Conservation (phyloP, 2,113 vertebrate species). For the Xenopus laevis region DNA sequence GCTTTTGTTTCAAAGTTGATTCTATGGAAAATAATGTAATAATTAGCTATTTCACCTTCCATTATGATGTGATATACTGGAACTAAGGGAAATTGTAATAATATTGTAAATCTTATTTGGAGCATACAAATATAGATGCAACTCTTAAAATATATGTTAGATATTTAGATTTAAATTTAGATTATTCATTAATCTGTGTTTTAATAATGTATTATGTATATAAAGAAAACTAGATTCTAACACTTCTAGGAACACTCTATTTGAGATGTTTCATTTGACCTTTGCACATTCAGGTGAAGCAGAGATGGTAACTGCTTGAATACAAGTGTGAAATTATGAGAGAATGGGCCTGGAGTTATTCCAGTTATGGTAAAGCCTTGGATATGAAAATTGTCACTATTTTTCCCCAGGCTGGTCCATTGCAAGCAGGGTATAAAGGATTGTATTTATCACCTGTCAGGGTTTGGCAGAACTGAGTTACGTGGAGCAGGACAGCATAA, state of each 20-base stretch:
- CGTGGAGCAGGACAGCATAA: constrained; percentile 99
- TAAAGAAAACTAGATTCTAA: no score
- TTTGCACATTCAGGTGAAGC: constrained; percentile 46
- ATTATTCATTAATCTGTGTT: no score
- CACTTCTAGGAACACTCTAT: background rate
- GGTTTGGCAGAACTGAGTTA: constrained; percentile 98
- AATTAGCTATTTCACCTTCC: no score
- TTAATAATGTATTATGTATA: no score
- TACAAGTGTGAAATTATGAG: constrained; percentile 80
- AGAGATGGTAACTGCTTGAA: constrained; percentile 57
- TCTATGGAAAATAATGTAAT: no score
- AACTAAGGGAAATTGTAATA: no score
- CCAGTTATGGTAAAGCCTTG: constrained; percentile 63
- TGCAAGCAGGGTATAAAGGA: constrained; percentile 87
- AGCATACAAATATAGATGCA: no score
- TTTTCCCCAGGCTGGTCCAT: constrained; percentile 71
- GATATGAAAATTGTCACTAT: constrained; percentile 58
- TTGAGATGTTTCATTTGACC: constrained; percentile 57
- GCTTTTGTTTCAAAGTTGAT: no score
- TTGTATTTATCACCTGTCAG: constrained; percentile 99
- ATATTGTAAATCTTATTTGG: no score
- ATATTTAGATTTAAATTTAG: no score
- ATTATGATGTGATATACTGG: no score
- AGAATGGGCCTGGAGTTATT: constrained; percentile 53
- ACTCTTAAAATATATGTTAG: no score